Evolutionary conservation across 1,140 invertebrate species (phyloP), one percentile per base, ranked within the genome.

Genomic region (Cheumatopsyche charites): DNA sequence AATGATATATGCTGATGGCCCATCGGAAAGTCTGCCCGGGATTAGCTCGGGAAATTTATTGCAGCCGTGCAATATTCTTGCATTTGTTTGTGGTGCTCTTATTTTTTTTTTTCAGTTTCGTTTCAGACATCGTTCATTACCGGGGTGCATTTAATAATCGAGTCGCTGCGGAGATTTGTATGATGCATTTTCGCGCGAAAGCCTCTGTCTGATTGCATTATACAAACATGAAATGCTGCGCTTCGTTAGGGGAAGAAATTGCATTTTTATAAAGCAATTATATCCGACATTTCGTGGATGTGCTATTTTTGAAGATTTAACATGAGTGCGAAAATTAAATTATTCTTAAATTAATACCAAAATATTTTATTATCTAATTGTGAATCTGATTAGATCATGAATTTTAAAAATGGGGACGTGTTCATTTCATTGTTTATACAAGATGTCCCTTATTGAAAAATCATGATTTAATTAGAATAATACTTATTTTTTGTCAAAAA

Each of bases 131-230:
- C 9, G 9, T 36, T 36, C 29, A 36, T n/a, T n/a, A n/a, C n/a
- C n/a, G n/a, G n/a, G n/a, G n/a, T n/a, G n/a, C n/a, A n/a, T n/a
- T n/a, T n/a, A n/a, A n/a, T n/a, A n/a, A n/a, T n/a, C n/a, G n/a
- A n/a, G n/a, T n/a, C n/a, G n/a, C n/a, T n/a, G n/a, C n/a, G n/a
- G n/a, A n/a, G n/a, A n/a, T 70, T 62, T 41, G 21, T 61, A 69
- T 23, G 25, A 71, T 71, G 63, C 52, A 69, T 68, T 66, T 62
- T 70, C 17, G 19, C 21, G 49, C 47, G 47, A 52, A 45, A 47
- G 29, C 42, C n/a, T 67, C 65, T 47, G 65, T 52, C 19, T 67
- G 69, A 71, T 71, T 71, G 69, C 69, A 71, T 71, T 71, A 71
- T 45, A 71, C 69, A 71, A 71, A 71, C 69, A 71, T 71, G 69